Percentiles rank a stretch among this genome's conserved stretches.
phyloP scores from a whole-genome alignment of 2,113 vertebrate species.

The Trematocara unimaculatum region DNA sequence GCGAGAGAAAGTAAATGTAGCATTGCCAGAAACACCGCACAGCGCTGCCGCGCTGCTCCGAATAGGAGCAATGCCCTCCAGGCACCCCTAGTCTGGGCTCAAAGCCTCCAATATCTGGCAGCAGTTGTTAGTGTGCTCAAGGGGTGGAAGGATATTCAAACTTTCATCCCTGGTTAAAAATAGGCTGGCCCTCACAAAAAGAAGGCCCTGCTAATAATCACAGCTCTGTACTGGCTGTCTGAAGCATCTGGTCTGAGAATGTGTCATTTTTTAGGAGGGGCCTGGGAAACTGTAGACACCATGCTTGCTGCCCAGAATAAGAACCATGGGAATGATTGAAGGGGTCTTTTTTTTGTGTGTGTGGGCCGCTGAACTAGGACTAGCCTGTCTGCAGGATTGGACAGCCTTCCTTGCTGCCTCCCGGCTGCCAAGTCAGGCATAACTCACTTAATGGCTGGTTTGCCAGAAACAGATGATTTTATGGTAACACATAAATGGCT shows the following conservation, averaged over 20 bases:
- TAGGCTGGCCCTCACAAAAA: conserved; percentile 49
- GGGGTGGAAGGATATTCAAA: conserved; percentile 58
- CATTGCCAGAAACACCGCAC: conserved; percentile 46
- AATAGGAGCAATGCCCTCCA: conserved; percentile 27
- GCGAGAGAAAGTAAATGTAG: conserved; percentile 47
- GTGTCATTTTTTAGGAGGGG: conserved; percentile 74
- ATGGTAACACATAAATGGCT: conserved; percentile 46
- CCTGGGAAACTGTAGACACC: conserved; percentile 72
- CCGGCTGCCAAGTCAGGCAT: conserved; percentile 33
- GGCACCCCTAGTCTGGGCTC: conserved; percentile 23
- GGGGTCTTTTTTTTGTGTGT: conserved; percentile 51
- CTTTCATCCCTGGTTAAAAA: conserved; percentile 67
- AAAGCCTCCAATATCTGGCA: conserved; percentile 38
- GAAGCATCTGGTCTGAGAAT: conserved; percentile 69
- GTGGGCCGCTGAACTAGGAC: conserved; percentile 54
- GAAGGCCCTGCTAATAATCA: conserved; percentile 71
- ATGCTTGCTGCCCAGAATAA: conserved; percentile 61
- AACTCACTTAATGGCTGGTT: conserved; percentile 51
- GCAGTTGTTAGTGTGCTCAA: conserved; percentile 21
- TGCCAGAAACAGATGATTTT: conserved; percentile 59
- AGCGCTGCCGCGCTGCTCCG: neutral
- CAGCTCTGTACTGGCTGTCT: conserved; percentile 60
- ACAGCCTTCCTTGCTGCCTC: conserved; percentile 29
- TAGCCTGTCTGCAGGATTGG: conserved; percentile 34
- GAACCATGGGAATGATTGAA: conserved; percentile 67